phyloP scores from a whole-genome alignment of 1,140 invertebrate species.

The Pissodes strobi region DNA sequence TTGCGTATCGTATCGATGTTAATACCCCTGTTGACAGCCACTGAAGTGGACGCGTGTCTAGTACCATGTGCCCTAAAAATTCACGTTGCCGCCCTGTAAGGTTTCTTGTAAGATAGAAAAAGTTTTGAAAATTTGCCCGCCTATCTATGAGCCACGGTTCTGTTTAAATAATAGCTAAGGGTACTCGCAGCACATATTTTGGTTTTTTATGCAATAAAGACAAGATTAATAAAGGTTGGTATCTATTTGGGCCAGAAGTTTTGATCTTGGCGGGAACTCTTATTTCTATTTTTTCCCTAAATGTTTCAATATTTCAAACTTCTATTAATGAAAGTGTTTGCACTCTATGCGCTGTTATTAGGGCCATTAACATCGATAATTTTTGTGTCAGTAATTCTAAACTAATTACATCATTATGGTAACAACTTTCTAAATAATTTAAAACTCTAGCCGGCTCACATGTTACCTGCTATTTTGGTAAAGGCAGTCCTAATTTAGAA shows the following conservation, averaged over 20 bases:
- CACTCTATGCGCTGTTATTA: too few species aligned
- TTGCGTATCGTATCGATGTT: background rate
- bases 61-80: background rate
- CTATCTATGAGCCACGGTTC: background rate
- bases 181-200: conserved; percentile 4
- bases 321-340: background rate
- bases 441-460: background rate
- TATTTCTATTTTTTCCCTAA: background rate
- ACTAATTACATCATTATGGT: background rate
- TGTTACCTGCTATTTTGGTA: background rate
- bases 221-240: conserved; percentile 1
- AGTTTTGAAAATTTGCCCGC: background rate
- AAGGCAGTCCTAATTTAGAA: background rate
- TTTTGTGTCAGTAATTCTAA: background rate
- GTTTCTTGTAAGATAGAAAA: background rate
- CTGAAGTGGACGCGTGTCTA: background rate
- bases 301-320: background rate
- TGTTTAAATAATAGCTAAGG: conserved; percentile 1
- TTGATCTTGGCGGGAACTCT: background rate
- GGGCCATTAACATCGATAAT: conserved; percentile 6
- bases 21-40: background rate
- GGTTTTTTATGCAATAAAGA: background rate
- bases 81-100: background rate
- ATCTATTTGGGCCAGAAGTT: background rate
- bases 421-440: conserved; percentile 5